These are phyloP conservation scores for Chaenocephalus aceratus DNA, from an alignment of 2,113 vertebrate genomes.

Conservation along the genomic window DNA sequence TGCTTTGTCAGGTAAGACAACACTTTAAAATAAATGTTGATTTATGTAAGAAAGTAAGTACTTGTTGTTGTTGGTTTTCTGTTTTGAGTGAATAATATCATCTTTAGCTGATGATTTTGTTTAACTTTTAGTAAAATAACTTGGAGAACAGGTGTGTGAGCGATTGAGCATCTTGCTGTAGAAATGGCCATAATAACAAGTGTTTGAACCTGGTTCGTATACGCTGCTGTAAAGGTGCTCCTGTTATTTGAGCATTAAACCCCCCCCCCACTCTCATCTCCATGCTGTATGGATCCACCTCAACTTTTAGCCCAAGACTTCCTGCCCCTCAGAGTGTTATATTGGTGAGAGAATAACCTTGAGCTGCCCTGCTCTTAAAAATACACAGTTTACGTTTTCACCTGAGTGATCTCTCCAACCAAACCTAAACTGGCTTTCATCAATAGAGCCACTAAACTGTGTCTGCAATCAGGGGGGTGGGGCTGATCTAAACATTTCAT, in stretches of 20 bases:
- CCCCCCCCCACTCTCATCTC: background rate
- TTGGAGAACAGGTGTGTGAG: background rate
- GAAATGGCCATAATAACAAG: background rate
- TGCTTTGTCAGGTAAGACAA: constrained; percentile 79
- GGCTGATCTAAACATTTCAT: constrained; percentile 72
- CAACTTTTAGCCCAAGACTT: background rate
- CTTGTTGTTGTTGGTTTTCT: background rate
- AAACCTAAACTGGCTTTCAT: constrained; percentile 52
- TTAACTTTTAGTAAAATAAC: background rate
- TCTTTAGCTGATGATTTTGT: background rate
- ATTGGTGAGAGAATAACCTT: constrained; percentile 34
- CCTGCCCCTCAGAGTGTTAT: constrained; percentile 20
- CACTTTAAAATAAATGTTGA: background rate
- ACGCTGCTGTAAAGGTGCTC: background rate
- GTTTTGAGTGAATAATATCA: background rate
- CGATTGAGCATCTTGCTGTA: background rate
- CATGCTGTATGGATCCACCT: background rate
- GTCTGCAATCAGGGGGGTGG: constrained; percentile 55
- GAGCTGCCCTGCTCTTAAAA: constrained; percentile 33
- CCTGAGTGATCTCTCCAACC: constrained; percentile 54
- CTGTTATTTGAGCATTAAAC: constrained; percentile 1
- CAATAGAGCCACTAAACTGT: constrained; percentile 23
- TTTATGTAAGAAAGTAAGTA: background rate
- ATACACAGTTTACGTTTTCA: constrained; percentile 70
- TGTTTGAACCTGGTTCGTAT: background rate